Conservation (phyloP, 2,797 vertebrate genomes). For the Mionectes olivaceus region DNA sequence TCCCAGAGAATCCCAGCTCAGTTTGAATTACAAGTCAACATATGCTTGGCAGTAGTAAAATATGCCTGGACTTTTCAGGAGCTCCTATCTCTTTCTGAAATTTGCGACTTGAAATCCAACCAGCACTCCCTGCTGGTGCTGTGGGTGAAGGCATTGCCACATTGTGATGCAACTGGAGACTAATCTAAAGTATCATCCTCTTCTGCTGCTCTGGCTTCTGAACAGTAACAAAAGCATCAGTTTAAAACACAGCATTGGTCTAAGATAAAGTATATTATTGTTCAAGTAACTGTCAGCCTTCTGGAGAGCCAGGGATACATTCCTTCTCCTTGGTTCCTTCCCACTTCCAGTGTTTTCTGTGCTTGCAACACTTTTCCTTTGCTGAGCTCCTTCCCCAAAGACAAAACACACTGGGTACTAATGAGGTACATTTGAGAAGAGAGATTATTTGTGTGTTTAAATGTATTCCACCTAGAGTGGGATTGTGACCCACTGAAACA, state of each 20-base stretch:
- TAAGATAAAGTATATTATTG: background rate
- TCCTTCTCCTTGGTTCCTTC: background rate
- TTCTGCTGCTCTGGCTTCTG: background rate
- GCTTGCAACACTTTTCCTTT: background rate
- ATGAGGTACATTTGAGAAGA: background rate
- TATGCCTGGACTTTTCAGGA: background rate
- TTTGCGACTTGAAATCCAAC: background rate
- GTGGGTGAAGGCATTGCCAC: background rate
- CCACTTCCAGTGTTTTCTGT: background rate
- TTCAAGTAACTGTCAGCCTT: background rate
- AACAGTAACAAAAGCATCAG: background rate
- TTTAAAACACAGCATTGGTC: background rate
- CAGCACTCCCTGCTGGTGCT: fast-evolving
- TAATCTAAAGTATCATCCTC: background rate
- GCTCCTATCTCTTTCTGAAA: background rate
- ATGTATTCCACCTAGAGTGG: background rate
- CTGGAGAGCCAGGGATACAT: background rate
- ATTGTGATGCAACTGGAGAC: background rate
- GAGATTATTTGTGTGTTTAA: background rate
- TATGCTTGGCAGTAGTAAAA: background rate
- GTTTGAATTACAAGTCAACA: background rate
- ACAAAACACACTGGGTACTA: background rate
- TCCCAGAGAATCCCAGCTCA: background rate
- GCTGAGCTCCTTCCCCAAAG: background rate
- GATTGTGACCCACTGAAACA: background rate